Conservation (phyloP, 1,140 invertebrate genomes). For the Drosophila melanica region DNA sequence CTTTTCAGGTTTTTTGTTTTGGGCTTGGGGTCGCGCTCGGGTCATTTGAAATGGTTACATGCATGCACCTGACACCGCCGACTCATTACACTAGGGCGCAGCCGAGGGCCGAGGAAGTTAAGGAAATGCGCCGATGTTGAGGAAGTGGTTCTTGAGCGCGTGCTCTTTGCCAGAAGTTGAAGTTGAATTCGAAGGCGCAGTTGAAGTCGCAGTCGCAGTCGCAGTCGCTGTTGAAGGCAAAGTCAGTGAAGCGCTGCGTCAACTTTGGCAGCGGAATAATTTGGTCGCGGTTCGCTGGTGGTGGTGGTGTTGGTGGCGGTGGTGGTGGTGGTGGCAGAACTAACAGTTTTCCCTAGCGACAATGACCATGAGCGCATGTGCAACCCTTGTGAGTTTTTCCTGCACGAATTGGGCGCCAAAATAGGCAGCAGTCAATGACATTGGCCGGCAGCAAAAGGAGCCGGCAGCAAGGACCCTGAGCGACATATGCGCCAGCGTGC, state of each 20-base stretch:
- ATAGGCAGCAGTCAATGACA: slow-evolving; percentile 70
- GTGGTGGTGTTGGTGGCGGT: slow-evolving; percentile 23
- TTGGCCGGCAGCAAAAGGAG: slow-evolving; percentile 12
- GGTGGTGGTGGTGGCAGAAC: slow-evolving; percentile 51
- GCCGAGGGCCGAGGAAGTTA: slow-evolving; percentile 52
- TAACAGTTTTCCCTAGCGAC: slow-evolving; percentile 74
- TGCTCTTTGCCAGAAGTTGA: slow-evolving; percentile 58
- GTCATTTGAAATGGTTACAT: slow-evolving; percentile 50
- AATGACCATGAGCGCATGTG: slow-evolving; percentile 17
- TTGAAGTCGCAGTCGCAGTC: slow-evolving; percentile 38
- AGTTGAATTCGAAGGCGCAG: slow-evolving; percentile 42
- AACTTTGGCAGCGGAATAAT: slow-evolving; percentile 66
- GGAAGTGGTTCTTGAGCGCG: slow-evolving; percentile 60
- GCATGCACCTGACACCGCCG: slow-evolving; percentile 72
- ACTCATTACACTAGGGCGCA: slow-evolving; percentile 69
- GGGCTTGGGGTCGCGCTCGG: slow-evolving; percentile 58
- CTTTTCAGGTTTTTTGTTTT: slow-evolving; percentile 5
- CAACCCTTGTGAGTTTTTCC: slow-evolving; percentile 73
- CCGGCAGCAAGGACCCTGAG: slow-evolving; percentile 32
- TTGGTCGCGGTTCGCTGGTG: slow-evolving; percentile 73
- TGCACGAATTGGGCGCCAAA: slow-evolving; percentile 71
- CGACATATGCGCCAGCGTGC: slow-evolving; percentile 56
- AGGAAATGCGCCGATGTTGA: slow-evolving; percentile 54
- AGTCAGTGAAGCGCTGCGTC: slow-evolving; percentile 74
- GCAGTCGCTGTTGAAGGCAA: slow-evolving; percentile 24